These are phyloP conservation scores for Planococcus citri DNA, from an alignment of 1,140 invertebrate genomes.

Conservation along the genomic window DNA sequence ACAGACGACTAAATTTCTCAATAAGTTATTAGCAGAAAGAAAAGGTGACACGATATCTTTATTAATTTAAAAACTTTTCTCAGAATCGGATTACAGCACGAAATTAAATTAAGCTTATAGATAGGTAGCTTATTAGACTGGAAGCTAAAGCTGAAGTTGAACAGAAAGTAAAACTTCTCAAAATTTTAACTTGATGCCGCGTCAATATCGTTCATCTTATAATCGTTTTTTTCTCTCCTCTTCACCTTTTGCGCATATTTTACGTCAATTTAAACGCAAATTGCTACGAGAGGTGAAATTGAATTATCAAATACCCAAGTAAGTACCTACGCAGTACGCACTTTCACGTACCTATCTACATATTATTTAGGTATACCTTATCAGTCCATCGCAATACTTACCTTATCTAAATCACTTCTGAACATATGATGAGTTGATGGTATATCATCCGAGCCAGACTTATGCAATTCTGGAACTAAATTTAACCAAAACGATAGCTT, in stretches of 20 bases:
- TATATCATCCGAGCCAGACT: slow-evolving; percentile 70
- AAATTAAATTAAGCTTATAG: slow-evolving; percentile 3
- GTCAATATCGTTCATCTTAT: slow-evolving; percentile 19
- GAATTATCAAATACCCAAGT: too few relatives aligned
- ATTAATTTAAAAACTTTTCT: not conserved
- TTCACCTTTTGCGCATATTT: too few relatives aligned
- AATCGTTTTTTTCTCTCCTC: too few relatives aligned
- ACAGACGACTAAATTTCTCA: too few relatives aligned
- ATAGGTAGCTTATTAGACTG: slow-evolving; percentile 14
- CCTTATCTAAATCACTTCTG: slow-evolving; percentile 39
- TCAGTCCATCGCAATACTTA: slow-evolving; percentile 9
- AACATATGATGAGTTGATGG: slow-evolving; percentile 75
- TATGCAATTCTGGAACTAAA: slow-evolving; percentile 88
- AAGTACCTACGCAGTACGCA: too few relatives aligned
- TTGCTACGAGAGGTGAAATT: too few relatives aligned
- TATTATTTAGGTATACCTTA: too few relatives aligned
- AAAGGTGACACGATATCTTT: too few relatives aligned
- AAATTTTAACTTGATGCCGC: slow-evolving; percentile 17
- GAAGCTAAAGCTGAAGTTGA: not conserved
- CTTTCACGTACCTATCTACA: too few relatives aligned
- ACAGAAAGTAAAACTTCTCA: slow-evolving; percentile 16
- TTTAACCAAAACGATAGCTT: slow-evolving; percentile 93
- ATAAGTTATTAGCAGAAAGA: too few relatives aligned
- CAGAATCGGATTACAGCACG: not conserved
- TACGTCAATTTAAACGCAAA: too few relatives aligned